Evolutionary conservation across 37 sponge, comb jelly and placozoan genomes (phyloP), one percentile per base, ranked within the genome.

Genomic region (Crambe crambe): DNA sequence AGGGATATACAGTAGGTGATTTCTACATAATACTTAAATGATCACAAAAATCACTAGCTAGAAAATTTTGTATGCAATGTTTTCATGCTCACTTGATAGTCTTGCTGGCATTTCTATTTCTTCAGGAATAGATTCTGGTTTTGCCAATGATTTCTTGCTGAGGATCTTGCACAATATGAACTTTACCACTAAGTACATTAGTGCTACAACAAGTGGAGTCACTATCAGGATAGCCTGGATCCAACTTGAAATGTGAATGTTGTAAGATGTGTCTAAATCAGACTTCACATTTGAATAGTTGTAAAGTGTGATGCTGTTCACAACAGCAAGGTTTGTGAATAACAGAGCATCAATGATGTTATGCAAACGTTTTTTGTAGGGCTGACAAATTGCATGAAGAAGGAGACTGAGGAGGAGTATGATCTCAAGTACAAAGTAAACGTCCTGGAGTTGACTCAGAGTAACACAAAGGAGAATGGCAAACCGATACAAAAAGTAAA

Each of bases 401-500:
- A 39, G 17, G 10, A 77, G 41, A 21, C 59, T 61, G 18, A 62
- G 4, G 21, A 77, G 22, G 27, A 77, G 47, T 43, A 25, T 40
- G 15, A 77, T 10, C 32, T 77, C 64, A 8, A 77, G 26, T 10
- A 62, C 25, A 34, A 62, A 37, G 30, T 42, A 63, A 1, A 9
- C 23, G 1, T 63, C 17, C 15, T 41, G 64, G 6, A 38, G 26
- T 21, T 2, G 37, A 37, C 22, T 38, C 43, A 26, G 3, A 26
- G 35, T 5, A 3, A 20, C 30, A 62, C 12, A 38, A 5, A 63
- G 34, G 3, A 38, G 57, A 4, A 77, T 41, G 38, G 17, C 10
- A 5, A 68, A 37, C 12, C 81, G 38, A 37, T 80, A 80, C 8
- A 80, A 17, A 39, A 77, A 40, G 20, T 61, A 77, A 1, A 63